Evolutionary conservation across 2,113 vertebrate species (phyloP).

Genomic region (Petrocephalus microphthalmus): DNA sequence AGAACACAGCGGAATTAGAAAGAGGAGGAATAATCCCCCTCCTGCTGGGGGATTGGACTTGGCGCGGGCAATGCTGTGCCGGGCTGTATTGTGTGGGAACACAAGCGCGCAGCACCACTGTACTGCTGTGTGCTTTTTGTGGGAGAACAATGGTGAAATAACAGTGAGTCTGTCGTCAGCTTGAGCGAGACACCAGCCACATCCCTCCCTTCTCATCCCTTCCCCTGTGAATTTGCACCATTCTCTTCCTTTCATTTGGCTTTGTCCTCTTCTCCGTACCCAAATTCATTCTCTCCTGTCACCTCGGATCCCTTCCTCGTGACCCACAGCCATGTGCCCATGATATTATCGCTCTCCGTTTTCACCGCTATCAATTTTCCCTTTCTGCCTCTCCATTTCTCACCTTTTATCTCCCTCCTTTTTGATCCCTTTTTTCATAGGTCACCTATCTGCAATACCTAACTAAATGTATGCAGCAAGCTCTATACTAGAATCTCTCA

Average conservation of each 20-base stretch:
- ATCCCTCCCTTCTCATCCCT: neutral
- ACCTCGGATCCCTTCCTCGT: neutral
- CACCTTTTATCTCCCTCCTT: neutral
- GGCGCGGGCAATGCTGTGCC: neutral
- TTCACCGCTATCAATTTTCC: neutral
- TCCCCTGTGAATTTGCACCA: neutral
- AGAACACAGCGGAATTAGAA: conserved; percentile 9
- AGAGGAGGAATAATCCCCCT: conserved; percentile 13
- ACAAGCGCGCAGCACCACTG: neutral
- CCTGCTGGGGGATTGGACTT: neutral
- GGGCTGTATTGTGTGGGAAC: neutral
- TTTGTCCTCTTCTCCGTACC: neutral
- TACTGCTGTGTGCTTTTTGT: neutral
- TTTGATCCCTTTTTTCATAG: neutral
- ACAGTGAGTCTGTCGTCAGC: neutral
- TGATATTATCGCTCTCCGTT: neutral
- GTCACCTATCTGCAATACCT: neutral
- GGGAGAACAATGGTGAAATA: neutral
- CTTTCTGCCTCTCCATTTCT: neutral
- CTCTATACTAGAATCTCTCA: neutral
- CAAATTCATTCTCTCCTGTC: neutral
- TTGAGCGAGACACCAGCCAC: neutral
- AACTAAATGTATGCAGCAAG: neutral
- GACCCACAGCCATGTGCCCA: neutral
- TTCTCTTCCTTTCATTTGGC: neutral